These are phyloP conservation scores for Oncorhynchus nerka DNA, from an alignment of 2,113 vertebrate species.

Conservation along the genomic window DNA sequence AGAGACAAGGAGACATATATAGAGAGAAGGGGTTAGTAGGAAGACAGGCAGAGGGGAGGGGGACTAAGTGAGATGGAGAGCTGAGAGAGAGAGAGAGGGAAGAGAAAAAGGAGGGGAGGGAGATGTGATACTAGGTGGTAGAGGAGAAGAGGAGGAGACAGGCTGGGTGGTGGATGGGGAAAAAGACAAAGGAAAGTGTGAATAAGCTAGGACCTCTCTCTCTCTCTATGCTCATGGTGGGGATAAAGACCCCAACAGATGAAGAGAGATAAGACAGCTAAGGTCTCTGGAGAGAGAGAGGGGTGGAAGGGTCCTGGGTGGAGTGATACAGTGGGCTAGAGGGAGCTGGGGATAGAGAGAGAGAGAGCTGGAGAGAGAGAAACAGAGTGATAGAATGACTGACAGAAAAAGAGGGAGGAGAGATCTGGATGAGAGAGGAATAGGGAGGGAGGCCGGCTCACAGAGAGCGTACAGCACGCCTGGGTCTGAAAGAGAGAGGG, in stretches of 20 bases:
- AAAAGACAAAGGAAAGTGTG: conserved; percentile 55
- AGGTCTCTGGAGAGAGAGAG: conserved; percentile 46
- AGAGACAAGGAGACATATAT: conserved; percentile 4
- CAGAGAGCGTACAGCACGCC: conserved; percentile 71
- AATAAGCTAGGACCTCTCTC: conserved; percentile 50
- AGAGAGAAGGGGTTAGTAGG: conserved; percentile 37
- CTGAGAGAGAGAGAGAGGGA: conserved; percentile 32
- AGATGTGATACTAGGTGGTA: background rate
- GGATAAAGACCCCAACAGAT: conserved; percentile 60
- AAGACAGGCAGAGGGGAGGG: conserved; percentile 20
- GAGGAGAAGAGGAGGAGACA: conserved; percentile 26
- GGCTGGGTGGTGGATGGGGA: conserved; percentile 57
- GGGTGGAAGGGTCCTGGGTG: conserved; percentile 44
- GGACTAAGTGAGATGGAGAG: conserved; percentile 38
- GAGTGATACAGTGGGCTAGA: conserved; percentile 38
- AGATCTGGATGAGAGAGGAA: conserved; percentile 52
- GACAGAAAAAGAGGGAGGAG: conserved; percentile 18
- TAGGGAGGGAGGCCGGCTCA: conserved; percentile 57
- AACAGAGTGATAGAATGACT: conserved; percentile 47
- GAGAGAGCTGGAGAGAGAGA: conserved; percentile 6
- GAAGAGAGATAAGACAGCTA: conserved; percentile 50
- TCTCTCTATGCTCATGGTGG: conserved; percentile 40
- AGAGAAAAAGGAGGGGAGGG: conserved; percentile 23
- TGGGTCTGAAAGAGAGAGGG: conserved; percentile 64
- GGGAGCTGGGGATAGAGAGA: conserved; percentile 30